These are phyloP conservation scores for Anoplopoma fimbria DNA, from an alignment of 2,113 vertebrate species.

Conservation along the genomic window DNA sequence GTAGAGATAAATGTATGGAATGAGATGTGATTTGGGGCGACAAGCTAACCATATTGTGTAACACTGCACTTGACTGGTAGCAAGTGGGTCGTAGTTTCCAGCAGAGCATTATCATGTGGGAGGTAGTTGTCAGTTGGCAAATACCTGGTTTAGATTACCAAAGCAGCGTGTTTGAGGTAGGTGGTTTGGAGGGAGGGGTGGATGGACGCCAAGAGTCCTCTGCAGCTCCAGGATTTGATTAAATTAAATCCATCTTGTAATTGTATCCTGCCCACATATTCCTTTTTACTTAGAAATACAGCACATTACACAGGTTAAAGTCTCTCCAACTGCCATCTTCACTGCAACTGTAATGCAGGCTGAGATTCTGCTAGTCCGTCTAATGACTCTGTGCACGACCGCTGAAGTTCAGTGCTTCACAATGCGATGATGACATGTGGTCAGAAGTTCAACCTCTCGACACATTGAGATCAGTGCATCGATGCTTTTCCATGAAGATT, in stretches of 20 bases:
- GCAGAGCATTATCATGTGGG: constrained; percentile 16
- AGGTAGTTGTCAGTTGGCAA: constrained; percentile 26
- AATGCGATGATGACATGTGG: background rate
- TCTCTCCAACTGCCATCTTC: background rate
- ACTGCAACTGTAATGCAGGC: background rate
- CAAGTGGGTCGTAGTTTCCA: constrained; percentile 7
- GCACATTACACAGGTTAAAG: background rate
- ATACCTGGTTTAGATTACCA: constrained; percentile 18
- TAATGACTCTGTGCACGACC: background rate
- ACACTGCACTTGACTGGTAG: constrained; percentile 26
- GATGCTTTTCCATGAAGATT: background rate
- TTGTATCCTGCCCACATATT: background rate
- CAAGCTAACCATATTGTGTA: background rate
- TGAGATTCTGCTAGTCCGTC: background rate
- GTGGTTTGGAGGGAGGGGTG: constrained; percentile 6
- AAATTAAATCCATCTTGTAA: constrained; percentile 6
- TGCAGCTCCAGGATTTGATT: constrained; percentile 2
- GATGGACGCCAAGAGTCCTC: constrained; percentile 1
- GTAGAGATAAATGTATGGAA: background rate
- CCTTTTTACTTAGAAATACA: constrained; percentile 1
- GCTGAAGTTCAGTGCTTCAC: background rate
- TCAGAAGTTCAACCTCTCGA: constrained; percentile 2
- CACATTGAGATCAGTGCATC: background rate
- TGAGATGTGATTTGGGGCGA: constrained; percentile 15
- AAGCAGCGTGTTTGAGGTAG: background rate